phyloP scores from a whole-genome alignment of 2,113 vertebrate genomes.

The Pycnonotus jocosus region DNA sequence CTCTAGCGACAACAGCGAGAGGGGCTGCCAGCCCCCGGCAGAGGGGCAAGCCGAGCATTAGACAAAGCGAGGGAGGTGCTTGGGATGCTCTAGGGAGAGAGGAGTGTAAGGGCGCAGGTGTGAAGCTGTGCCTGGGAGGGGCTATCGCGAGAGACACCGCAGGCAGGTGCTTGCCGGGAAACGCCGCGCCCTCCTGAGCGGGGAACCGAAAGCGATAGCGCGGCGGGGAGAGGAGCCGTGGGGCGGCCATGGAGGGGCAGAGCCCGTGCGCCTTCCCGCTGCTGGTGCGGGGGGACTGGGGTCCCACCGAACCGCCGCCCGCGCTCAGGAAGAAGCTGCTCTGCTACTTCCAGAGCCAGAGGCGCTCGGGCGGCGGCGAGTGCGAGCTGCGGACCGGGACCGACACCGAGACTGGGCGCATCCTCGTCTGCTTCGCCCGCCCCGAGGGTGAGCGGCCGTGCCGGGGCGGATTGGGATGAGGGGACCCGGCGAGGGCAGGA shows the following conservation, averaged over 20 bases:
- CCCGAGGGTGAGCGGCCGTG: background rate
- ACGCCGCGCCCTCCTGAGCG: accelerated
- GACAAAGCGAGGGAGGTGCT: accelerated
- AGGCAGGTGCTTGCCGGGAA: too few species aligned
- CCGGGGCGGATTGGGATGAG: background rate
- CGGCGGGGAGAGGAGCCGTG: background rate
- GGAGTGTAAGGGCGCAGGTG: accelerated
- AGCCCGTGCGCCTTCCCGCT: background rate
- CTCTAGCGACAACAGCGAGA: background rate
- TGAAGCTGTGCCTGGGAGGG: accelerated
- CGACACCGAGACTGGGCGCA: background rate
- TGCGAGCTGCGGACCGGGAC: conserved; percentile 60
- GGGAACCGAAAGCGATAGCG: background rate
- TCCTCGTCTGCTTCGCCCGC: conserved; percentile 58
- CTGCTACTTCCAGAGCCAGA: conserved; percentile 84
- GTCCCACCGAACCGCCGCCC: background rate
- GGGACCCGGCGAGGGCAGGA: too few species aligned
- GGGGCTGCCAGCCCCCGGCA: background rate
- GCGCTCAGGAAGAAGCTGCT: conserved; percentile 73
- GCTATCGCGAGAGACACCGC: accelerated
- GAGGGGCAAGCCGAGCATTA: accelerated
- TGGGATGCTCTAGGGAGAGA: accelerated
- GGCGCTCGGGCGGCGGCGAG: conserved; percentile 79
- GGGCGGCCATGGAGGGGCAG: background rate
- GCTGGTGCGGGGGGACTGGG: conserved; percentile 15